phyloP scores from a whole-genome alignment of 1,140 invertebrate genomes.

The Diachasma alloeum region DNA sequence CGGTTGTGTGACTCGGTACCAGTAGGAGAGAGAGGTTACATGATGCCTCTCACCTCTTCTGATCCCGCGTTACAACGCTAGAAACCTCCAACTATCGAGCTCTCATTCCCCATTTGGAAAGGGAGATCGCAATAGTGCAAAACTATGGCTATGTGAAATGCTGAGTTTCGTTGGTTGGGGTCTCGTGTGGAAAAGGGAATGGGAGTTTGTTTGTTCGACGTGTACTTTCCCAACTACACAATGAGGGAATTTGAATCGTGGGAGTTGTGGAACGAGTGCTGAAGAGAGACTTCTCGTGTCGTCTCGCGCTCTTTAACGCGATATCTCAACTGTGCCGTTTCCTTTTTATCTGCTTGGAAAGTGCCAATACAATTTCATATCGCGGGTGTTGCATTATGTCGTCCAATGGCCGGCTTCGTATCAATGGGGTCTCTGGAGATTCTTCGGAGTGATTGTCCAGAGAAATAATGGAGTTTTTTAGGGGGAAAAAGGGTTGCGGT shows the following conservation, averaged over 20 bases:
- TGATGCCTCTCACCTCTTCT: slow-evolving; percentile 4
- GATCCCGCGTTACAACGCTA: slow-evolving; percentile 25
- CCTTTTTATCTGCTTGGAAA: background rate
- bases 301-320: background rate
- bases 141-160: background rate
- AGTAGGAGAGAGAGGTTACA: slow-evolving; percentile 13
- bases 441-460: background rate
- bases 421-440: slow-evolving; percentile 6
- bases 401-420: background rate
- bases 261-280: slow-evolving; percentile 16
- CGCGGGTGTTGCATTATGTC: background rate
- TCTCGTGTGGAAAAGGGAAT: background rate
- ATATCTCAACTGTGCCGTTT: background rate
- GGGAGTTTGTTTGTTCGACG: slow-evolving; percentile 16
- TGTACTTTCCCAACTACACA: slow-evolving; percentile 27
- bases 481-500: too few species aligned
- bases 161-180: background rate
- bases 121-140: background rate
- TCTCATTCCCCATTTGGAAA: background rate
- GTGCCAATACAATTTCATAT: background rate
- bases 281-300: background rate
- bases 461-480: background rate
- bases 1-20: slow-evolving; percentile 19
- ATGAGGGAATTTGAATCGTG: slow-evolving; percentile 28
- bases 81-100: background rate